Evolutionary conservation across 2,888 invertebrate genomes (phyloP).

Genomic region (Coelopa pilipes): DNA sequence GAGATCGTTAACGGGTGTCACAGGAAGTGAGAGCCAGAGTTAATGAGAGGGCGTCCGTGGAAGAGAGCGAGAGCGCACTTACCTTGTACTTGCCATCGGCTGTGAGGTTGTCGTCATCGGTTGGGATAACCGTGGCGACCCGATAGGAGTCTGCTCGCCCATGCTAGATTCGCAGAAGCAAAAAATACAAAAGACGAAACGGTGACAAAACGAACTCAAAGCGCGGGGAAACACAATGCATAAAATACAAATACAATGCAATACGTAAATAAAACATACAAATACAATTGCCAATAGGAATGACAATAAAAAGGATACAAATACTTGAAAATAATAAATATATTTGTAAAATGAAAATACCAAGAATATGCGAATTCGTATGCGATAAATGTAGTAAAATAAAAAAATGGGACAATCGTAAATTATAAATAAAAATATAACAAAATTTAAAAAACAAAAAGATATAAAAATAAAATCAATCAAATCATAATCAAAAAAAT

Average conservation of each 20-base stretch:
- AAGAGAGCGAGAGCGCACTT: constrained; percentile 44
- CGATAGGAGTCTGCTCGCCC: constrained; percentile 97
- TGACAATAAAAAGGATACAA: constrained; percentile 12
- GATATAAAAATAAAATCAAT: too few relatives aligned
- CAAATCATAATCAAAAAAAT: too few relatives aligned
- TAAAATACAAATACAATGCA: constrained; percentile 15
- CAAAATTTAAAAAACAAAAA: too few relatives aligned
- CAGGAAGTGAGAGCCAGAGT: not conserved
- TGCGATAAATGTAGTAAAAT: not conserved
- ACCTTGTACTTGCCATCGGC: constrained; percentile 95
- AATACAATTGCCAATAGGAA: not conserved
- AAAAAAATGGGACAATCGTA: not conserved
- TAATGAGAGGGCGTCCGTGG: too few relatives aligned
- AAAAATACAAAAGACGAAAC: constrained; percentile 32
- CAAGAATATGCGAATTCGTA: not conserved
- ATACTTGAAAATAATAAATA: not conserved
- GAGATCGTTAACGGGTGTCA: too few relatives aligned
- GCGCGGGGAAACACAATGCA: constrained; percentile 20
- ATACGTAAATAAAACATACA: not conserved
- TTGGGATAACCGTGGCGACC: constrained; percentile 91
- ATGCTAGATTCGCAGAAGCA: constrained; percentile 72
- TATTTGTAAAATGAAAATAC: not conserved
- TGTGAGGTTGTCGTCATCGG: constrained; percentile 95
- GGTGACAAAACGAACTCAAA: constrained; percentile 25
- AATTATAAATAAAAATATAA: not conserved